Base-by-base conservation (phyloP, 2,888 invertebrate genomes). In the Scrobipalpa atriplicella region DNA sequence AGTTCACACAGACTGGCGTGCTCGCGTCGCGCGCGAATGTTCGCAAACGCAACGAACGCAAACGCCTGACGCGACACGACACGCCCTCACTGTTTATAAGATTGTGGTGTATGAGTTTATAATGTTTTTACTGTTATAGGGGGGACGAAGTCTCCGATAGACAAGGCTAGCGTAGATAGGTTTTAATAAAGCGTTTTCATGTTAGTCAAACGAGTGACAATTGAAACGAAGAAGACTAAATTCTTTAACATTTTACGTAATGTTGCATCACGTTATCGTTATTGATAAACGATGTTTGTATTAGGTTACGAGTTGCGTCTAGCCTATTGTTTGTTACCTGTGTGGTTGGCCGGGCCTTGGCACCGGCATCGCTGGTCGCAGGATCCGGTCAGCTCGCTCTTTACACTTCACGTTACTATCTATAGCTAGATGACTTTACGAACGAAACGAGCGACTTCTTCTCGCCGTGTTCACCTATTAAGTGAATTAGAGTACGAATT, bases 141-240 rank as follows among this genome's bases (percentile, higher is more conserved):
- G 74, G 91, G 85, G 91, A 91, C 90, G 73, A 85, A 80, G 90
- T 91, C 91, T 91, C 90, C 77, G 77, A 81, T 92, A 92, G 90
- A 85, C 81, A 88, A 85, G 89, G 92, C 92, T 92, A 92, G 91
- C 80, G 85, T 92, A 92, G 92, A 89, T 92, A 92, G 92, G 85
- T 86, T 83, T 82, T 85, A 82, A 78, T 80, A 86, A 88, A 84
- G 80, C 78, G 83, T 89, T 86, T 86, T 89, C 86, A 86, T 84
- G 82, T 85, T 89, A 86, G 83, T 85, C 81, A 86, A 88, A 84
- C 80, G 86, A 87, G 86, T 90, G 90, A 90, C 86, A 87, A 89
- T 83, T 89, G 92, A 85, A 92, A 92, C 92, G 88, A 89, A 92
- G 81, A 92, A 92, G 92, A 92, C 92, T 92, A 87, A 92, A 92